Evolutionary conservation across 2,113 vertebrate genomes (phyloP).

Genomic region (Raja brachyura): DNA sequence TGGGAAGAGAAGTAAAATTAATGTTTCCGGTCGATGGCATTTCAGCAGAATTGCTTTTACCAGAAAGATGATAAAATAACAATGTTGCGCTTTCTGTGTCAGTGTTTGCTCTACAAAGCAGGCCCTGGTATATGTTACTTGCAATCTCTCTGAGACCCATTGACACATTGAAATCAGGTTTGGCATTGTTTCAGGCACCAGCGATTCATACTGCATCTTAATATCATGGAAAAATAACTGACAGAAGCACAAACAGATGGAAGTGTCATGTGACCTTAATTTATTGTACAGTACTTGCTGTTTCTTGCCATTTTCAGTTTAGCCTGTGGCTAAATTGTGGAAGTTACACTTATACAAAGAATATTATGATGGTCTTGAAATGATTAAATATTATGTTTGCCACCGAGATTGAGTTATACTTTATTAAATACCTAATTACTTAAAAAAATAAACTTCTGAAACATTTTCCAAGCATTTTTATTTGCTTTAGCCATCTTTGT

Average conservation of each 20-base stretch:
- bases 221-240: constrained; percentile 9
- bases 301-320: neutral
- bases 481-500: constrained; percentile 33
- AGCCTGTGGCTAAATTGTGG: constrained; percentile 9
- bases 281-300: constrained; percentile 7
- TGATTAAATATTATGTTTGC: constrained; percentile 37
- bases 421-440: constrained; percentile 38
- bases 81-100: neutral
- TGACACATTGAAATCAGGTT: constrained; percentile 15
- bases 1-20: too few species aligned
- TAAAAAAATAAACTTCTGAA: constrained; percentile 37
- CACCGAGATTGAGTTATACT: constrained; percentile 38
- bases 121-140: neutral
- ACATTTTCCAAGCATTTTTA: constrained; percentile 29
- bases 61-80: neutral
- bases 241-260: constrained; percentile 32
- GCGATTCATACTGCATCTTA: constrained; percentile 19
- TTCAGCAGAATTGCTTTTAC: too few species aligned
- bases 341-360: constrained; percentile 36
- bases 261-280: constrained; percentile 29
- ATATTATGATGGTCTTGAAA: constrained; percentile 14
- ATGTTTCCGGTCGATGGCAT: too few species aligned
- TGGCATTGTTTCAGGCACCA: constrained; percentile 15
- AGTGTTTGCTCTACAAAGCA: neutral
- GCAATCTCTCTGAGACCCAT: neutral